These are phyloP conservation scores for Drosophila rhopaloa DNA, from an alignment of 1,140 invertebrate species.

Conservation along the genomic window DNA sequence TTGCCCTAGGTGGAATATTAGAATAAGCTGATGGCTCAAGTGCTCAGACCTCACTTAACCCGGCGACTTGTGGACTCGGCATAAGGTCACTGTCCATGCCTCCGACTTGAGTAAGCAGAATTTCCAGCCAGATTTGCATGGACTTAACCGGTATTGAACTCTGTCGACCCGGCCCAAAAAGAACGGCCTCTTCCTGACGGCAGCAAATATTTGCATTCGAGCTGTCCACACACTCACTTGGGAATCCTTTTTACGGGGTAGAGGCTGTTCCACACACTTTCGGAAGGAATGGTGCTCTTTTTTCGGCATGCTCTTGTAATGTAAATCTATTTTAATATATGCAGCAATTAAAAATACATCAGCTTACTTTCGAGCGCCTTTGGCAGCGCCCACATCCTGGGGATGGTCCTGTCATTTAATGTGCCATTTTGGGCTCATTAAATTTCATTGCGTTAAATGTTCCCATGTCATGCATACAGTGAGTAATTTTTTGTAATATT, in stretches of 20 bases:
- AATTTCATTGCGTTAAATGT: slow-evolving; percentile 58
- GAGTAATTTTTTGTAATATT: slow-evolving; percentile 44
- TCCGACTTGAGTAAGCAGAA: slow-evolving; percentile 20
- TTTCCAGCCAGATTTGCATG: slow-evolving; percentile 41
- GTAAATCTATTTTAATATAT: slow-evolving; percentile 80
- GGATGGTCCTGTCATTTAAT: slow-evolving; percentile 36
- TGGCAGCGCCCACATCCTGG: slow-evolving; percentile 31
- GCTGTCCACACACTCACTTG: slow-evolving; percentile 34
- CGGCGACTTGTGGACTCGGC: slow-evolving; percentile 22
- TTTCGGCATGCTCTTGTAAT: slow-evolving; percentile 47
- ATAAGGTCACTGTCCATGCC: slow-evolving; percentile 28
- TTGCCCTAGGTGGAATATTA: slow-evolving; percentile 31
- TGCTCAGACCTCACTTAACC: slow-evolving; percentile 37
- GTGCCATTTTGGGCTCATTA: slow-evolving; percentile 65
- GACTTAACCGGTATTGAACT: slow-evolving; percentile 40
- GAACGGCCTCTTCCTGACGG: slow-evolving; percentile 37
- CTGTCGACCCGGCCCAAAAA: slow-evolving; percentile 13
- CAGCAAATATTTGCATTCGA: slow-evolving; percentile 64
- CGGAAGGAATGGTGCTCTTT: slow-evolving; percentile 5
- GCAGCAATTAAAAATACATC: slow-evolving; percentile 81
- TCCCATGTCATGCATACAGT: slow-evolving; percentile 19
- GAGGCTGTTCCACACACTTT: not conserved
- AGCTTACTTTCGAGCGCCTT: slow-evolving; percentile 42
- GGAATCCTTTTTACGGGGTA: slow-evolving; percentile 25
- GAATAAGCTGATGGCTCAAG: slow-evolving; percentile 21